Evolutionary conservation across 2,888 invertebrate genomes (phyloP), one percentile per base, ranked within the genome.

Genomic region (Plagiodera versicolora): DNA sequence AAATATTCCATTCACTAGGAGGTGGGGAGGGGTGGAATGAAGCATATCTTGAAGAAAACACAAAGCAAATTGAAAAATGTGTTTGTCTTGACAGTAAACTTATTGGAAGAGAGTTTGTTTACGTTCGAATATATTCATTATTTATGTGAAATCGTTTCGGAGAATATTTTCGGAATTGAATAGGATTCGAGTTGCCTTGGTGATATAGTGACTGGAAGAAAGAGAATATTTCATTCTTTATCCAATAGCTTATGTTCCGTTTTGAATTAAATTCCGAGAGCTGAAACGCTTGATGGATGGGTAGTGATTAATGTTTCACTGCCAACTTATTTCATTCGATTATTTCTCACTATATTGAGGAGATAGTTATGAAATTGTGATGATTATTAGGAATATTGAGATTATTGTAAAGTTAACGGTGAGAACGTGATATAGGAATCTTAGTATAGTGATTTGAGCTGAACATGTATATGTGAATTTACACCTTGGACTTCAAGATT

Each of bases 101-200:
- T 53, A 53, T 53, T 53, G 53, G 19, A 44, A 44, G 30, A 44
- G 53, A 53, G 44, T 53, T 53, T 53, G 53, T 53, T 53, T 53
- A 53, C 53, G 44, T 28, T 44, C 45, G 53, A 44, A 44, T 53
- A 11, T 44, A 39, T 35, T 10, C 39, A 53, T 53, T 53, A 53
- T 53, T 53, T 53, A 53, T 53, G 53, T 53, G 44, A 44, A 53
- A 44, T 44, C 44, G 44, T 53, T 53, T 17, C 4, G 10, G 44
- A 20, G 44, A 44, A 45, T 44, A 53, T 53, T 53, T 24, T 24
- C 45, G 28, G 39, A n/a, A 52, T 20, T 14, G 53, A 24, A 53
- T 53, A 20, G 20, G 53, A 53, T 53, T 53, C 39, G 14, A 39
- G 39, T n/a, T 39, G 39, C 14, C 39, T 14, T 11, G 4, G 39